Evolutionary conservation across 2,113 vertebrate genomes (phyloP), one percentile per base, ranked within the genome.

Genomic region (Chlamydotis undulata): DNA sequence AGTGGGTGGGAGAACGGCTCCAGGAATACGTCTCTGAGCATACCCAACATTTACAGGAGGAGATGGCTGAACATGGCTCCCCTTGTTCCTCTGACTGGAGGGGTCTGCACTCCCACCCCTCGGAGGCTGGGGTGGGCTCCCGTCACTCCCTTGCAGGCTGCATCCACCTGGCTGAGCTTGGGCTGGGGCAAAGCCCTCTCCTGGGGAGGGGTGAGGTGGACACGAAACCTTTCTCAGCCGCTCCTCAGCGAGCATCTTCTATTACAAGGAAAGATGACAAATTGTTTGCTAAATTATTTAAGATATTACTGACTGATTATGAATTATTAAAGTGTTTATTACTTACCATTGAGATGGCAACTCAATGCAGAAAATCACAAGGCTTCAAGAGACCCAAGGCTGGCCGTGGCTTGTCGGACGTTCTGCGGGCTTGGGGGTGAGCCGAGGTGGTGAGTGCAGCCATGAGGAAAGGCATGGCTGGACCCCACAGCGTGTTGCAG

Each of bases 261-360:
- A 81, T 17, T 35, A 15, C 53, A 31, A 84, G 61, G 90, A 81
- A 96, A 96, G 68, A 94, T 24, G 92, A 93, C 95, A 95, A 96
- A 92, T 79, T 69, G 81, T 96, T 95, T 47, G 86, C 79, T 97
- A 73, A 96, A 96, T 97, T 92, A 94, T 96, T 96, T 94, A 97
- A 95, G 90, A 26, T 93, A 85, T 45, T 88, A 86, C 92, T 6
- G 85, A 84, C 94, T 93, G 56, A 71, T 70, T 90, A 91, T 97
- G 87, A 97, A 95, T 96, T 96, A 96, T 96, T 96, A 35, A 94
- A 90, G 70, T 64, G 64, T 92, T 97, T 96, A 89, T 96, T 96
- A 96, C 86, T 96, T 96, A 97, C 94, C 76, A 90, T 81, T 92
- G 81, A 77, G 92, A 92, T 87, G 89, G 96, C 94, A 89, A 94